phyloP scores from a whole-genome alignment of 2,797 vertebrate species.

The Lindbergichthys nudifrons region DNA sequence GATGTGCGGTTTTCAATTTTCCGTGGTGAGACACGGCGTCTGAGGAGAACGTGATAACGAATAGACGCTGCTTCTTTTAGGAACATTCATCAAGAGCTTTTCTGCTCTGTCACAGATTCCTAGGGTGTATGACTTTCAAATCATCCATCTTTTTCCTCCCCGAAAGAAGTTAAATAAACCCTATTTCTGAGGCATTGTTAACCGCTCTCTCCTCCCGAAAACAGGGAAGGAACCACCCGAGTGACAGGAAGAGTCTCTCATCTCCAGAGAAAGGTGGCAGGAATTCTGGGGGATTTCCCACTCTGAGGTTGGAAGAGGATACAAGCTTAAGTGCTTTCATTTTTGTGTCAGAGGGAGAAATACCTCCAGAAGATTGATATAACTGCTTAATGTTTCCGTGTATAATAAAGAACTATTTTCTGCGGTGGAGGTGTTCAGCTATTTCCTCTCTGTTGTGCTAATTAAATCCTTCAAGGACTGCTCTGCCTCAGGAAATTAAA shows the following conservation, averaged over 20 bases:
- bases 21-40: conserved; percentile 56
- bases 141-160: conserved; percentile 24
- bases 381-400: conserved; percentile 50
- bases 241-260: conserved; percentile 63
- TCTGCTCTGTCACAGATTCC: conserved; percentile 53
- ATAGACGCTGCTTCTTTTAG: conserved; percentile 54
- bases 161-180: conserved; percentile 10
- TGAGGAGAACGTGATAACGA: conserved; percentile 69
- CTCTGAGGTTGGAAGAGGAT: conserved; percentile 70
- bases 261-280: conserved; percentile 65
- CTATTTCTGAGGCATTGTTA: conserved; percentile 14
- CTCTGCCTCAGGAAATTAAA: conserved; percentile 46
- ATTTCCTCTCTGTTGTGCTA: conserved; percentile 42
- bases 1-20: conserved; percentile 71
- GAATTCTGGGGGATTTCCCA: conserved; percentile 80
- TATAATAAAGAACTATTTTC: conserved; percentile 41
- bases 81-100: conserved; percentile 66
- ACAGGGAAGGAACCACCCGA: conserved; percentile 49
- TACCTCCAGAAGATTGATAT: conserved; percentile 62
- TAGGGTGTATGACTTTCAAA: conserved; percentile 44
- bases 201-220: conserved; percentile 18
- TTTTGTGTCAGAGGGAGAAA: conserved; percentile 60
- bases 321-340: conserved; percentile 64
- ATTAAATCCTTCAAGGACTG: conserved; percentile 56
- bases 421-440: conserved; percentile 6